Percentiles rank a stretch among this genome's conserved stretches.
These are phyloP conservation scores for Strongylocentrotus purpuratus DNA, from an alignment of 35 echinoderm and acorn worm species.

Conservation along the genomic window DNA sequence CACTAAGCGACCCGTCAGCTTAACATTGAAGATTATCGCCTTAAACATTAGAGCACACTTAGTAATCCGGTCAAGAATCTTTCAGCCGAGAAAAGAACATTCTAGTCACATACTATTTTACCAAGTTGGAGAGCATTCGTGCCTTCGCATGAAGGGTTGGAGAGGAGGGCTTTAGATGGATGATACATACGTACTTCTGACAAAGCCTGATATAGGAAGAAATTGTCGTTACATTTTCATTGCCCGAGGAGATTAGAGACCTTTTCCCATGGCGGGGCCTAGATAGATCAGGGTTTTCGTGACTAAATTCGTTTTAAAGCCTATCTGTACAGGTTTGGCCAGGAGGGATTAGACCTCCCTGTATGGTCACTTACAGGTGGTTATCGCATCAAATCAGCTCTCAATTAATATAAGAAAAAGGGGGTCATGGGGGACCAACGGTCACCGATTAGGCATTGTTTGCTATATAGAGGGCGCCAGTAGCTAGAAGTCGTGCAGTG, in stretches of 20 bases:
- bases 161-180: not conserved
- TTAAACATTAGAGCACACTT: too few species aligned
- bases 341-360: too few species aligned
- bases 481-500: too few species aligned
- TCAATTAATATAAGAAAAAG: too few species aligned
- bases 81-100: not conserved
- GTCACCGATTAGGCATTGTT: too few species aligned
- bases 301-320: not conserved
- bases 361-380: too few species aligned
- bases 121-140: not conserved
- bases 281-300: not conserved
- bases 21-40: not conserved
- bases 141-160: not conserved
- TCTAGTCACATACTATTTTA: not conserved
- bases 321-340: too few species aligned
- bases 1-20: not conserved
- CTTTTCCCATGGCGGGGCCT: not conserved
- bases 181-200: not conserved
- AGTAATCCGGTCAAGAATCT: too few species aligned
- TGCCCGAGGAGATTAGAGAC: not conserved
- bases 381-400: too few species aligned
- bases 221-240: not conserved
- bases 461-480: too few species aligned
- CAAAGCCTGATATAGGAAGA: not conserved
- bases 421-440: too few species aligned